Evolutionary conservation across 1,140 invertebrate genomes (phyloP).

Genomic region (Latrodectus geometricus): DNA sequence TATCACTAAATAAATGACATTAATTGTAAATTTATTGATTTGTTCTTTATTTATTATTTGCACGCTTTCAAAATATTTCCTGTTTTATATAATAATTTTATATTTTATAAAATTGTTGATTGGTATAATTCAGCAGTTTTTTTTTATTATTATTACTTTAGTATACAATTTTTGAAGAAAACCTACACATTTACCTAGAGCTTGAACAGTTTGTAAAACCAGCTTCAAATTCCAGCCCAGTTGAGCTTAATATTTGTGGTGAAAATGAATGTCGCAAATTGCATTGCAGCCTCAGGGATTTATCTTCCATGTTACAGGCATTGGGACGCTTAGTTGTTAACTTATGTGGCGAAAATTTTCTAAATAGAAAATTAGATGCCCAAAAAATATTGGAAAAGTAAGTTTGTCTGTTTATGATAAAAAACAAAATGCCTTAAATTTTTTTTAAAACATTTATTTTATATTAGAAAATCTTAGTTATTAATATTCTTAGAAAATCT

Average conservation of each 20-base stretch:
- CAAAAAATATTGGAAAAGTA: constrained; percentile 53
- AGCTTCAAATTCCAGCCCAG: constrained; percentile 63
- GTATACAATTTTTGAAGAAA: constrained; percentile 71
- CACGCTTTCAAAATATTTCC: no score
- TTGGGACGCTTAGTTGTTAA: constrained; percentile 74
- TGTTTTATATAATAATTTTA: no score
- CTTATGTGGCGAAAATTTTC: constrained; percentile 72
- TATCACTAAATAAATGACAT: background rate
- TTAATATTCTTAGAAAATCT: no score
- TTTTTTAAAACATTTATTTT: no score
- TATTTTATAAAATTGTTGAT: no score
- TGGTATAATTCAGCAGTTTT: no score
- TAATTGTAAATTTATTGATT: background rate
- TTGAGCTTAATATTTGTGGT: constrained; percentile 67
- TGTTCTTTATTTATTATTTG: no score
- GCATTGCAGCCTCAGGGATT: constrained; percentile 74
- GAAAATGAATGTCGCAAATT: constrained; percentile 72
- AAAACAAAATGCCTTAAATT: background rate
- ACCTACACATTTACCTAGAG: constrained; percentile 73
- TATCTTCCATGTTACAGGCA: constrained; percentile 76
- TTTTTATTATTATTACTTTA: constrained; percentile 49
- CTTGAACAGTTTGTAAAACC: constrained; percentile 70
- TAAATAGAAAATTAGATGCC: constrained; percentile 61
- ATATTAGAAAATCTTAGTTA: no score
- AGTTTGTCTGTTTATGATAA: background rate